phyloP scores from a whole-genome alignment of 2,888 invertebrate genomes.

The Diogma glabrata region DNA sequence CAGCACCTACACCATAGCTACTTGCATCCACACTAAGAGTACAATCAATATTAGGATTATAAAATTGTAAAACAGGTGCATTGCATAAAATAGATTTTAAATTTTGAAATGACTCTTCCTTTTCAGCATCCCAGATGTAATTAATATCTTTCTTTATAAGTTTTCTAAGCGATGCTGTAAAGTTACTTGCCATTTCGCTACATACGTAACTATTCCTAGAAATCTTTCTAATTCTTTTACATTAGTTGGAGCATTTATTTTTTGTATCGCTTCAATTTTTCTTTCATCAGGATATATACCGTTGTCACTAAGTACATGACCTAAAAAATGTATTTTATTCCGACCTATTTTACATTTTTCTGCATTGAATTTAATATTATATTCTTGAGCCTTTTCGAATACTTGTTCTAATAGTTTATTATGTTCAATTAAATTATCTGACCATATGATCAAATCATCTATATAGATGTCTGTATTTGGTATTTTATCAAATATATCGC shows the following conservation, averaged over 20 bases:
- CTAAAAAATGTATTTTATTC: too few species aligned
- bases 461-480: too few species aligned
- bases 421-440: too few species aligned
- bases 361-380: too few species aligned
- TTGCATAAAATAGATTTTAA: too few species aligned
- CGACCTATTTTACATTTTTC: too few species aligned
- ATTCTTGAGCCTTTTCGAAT: too few species aligned
- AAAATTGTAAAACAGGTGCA: conserved; percentile 18
- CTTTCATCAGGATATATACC: conserved; percentile 17
- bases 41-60: conserved; percentile 10
- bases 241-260: conserved; percentile 18
- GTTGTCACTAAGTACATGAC: conserved; percentile 17
- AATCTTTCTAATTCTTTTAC: conserved; percentile 20
- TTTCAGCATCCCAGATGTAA: conserved; percentile 19
- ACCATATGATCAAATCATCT: too few species aligned
- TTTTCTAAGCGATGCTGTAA: conserved; percentile 17
- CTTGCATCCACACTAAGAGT: neutral
- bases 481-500: too few species aligned
- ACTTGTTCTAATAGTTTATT: too few species aligned
- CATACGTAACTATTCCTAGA: conserved; percentile 22
- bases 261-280: conserved; percentile 21
- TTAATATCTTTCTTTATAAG: conserved; percentile 18
- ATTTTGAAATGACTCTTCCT: too few species aligned
- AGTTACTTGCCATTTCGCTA: conserved; percentile 20
- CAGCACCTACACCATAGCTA: conserved; percentile 17